Evolutionary conservation across 37 sponge, comb jelly and placozoan genomes (phyloP), one percentile per base, ranked within the genome.

Genomic region (Axinella damicornis): DNA sequence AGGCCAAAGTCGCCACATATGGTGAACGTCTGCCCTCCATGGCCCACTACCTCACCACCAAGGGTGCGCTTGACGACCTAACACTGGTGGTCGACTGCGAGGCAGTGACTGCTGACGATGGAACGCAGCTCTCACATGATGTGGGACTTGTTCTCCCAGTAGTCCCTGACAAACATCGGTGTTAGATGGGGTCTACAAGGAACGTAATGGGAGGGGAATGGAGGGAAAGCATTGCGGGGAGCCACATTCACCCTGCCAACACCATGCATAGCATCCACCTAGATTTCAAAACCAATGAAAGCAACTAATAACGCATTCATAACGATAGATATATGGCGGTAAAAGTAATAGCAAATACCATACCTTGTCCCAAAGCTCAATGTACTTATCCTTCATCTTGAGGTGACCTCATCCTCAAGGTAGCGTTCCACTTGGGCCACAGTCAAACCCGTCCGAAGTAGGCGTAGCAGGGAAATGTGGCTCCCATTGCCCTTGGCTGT

Each of bases 341-440:
- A 15, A 19, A 56, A 56, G 57, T 19, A 19, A 56, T n/a, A n/a
- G n/a, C n/a, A n/a, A n/a, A n/a, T n/a, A n/a, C n/a, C n/a, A n/a
- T 75, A 84, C 85, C 77, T 76, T 84, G 85, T 84, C 77, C 77
- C 85, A 84, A 53, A 84, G 76, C 59, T 74, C 85, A 15, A 84
- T 32, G 67, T 67, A 84, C 57, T 84, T 39, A 15, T 69, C 24
- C 69, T 84, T 84, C 69, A 74, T 24, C 69, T 14, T 54, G 38
- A 84, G 85, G 77, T 84, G 37, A 84, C 77, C 34, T 75, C 76
- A 56, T 64, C 77, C 69, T 75, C 52, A 5, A 84, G 16, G 58
- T 76, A 84, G 14, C 75, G 85, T 56, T 79, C 74, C 27, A 73
- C 74, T 22, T 73, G 74, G 74, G 74, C 74, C 56, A 73, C 57